These are phyloP conservation scores for Bubo scandiacus DNA, from an alignment of 2,113 vertebrate species.

Conservation along the genomic window DNA sequence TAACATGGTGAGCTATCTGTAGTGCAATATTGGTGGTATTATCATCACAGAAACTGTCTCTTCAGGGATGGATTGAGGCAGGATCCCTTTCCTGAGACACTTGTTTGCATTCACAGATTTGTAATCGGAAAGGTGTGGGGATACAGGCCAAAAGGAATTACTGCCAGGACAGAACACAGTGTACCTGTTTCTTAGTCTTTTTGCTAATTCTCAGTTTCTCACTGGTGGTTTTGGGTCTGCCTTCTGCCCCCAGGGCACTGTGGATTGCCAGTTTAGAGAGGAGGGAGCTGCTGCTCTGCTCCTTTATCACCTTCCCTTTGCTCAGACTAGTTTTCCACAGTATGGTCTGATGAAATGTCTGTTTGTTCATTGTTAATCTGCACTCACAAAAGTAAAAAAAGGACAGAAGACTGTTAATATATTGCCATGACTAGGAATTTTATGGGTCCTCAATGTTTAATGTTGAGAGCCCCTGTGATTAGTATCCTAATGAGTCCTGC, in stretches of 20 bases:
- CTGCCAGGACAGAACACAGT: not conserved
- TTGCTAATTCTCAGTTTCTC: not conserved
- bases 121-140: not conserved
- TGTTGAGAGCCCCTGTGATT: not conserved
- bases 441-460: fast-evolving
- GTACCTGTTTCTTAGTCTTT: not conserved
- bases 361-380: not conserved
- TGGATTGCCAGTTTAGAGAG: not conserved
- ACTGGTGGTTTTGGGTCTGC: not conserved
- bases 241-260: too few species aligned
- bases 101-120: not conserved
- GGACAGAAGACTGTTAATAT: not conserved
- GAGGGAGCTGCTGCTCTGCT: not conserved
- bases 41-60: not conserved
- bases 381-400: not conserved
- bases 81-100: not conserved
- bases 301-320: not conserved
- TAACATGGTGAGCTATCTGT: fast-evolving
- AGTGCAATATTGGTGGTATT: fast-evolving
- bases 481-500: not conserved
- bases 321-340: not conserved
- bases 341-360: fast-evolving
- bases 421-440: not conserved
- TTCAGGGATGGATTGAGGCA: too few species aligned
- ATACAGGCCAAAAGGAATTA: not conserved